Conservation (phyloP, 2,888 invertebrate genomes). For the Metallyticus violacea region DNA sequence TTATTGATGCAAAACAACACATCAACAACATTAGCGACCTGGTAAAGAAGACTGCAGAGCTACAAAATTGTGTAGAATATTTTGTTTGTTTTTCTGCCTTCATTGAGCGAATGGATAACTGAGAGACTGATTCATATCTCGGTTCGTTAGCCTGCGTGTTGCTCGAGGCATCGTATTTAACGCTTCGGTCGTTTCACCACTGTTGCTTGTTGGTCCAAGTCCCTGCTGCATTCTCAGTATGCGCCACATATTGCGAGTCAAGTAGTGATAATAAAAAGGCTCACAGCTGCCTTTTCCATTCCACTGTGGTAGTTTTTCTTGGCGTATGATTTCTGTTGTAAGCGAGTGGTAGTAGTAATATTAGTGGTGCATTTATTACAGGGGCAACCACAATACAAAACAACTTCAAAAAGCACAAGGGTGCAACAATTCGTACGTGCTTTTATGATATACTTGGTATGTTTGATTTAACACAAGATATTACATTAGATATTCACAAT, state of each 20-base stretch:
- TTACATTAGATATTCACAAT: no score
- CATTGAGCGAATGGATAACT: background rate
- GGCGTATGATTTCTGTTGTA: background rate
- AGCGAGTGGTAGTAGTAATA: no score
- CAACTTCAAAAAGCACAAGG: no score
- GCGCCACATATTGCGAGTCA: conserved; percentile 2
- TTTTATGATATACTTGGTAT: no score
- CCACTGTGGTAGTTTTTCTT: background rate
- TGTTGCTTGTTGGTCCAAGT: background rate
- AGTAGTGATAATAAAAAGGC: conserved; percentile 5
- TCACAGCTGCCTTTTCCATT: background rate
- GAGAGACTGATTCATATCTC: conserved; percentile 10
- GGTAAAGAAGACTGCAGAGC: no score
- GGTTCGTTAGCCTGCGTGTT: conserved; percentile 24
- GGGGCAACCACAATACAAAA: no score
- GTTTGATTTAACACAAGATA: no score
- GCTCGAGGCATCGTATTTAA: conserved; percentile 20
- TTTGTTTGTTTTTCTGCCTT: background rate
- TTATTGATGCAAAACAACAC: no score
- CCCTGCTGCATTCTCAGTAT: background rate
- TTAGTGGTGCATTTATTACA: no score
- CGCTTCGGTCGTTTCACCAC: conserved; percentile 8
- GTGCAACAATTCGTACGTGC: no score
- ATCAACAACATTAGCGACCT: no score
- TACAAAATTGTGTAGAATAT: no score